Evolutionary conservation across 2,888 invertebrate species (phyloP).

Genomic region (Gymnoscelis rufifasciata): DNA sequence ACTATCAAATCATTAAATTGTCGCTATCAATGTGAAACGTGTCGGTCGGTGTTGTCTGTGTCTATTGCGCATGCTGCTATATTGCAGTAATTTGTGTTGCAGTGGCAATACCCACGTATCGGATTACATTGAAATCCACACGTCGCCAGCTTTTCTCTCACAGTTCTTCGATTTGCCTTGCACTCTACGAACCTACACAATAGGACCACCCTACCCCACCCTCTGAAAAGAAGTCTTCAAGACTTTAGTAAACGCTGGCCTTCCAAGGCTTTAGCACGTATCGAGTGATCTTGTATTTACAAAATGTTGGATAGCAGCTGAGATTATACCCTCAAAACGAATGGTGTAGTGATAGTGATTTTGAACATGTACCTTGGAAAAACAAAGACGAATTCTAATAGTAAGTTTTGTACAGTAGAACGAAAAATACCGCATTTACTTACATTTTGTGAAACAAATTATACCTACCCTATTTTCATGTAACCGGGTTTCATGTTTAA

Average conservation of each 20-base stretch:
- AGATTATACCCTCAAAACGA: conserved; percentile 1
- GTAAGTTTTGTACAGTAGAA: conserved; percentile 49
- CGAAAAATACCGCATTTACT: too few relatives aligned
- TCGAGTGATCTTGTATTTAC: not conserved
- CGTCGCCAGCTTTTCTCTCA: not conserved
- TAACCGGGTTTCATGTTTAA: too few relatives aligned
- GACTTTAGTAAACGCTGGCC: conserved; percentile 12
- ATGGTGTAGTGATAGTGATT: conserved; percentile 3
- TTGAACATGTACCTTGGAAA: conserved; percentile 56
- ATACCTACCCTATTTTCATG: too few relatives aligned
- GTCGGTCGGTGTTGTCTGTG: too few relatives aligned
- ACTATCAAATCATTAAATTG: too few relatives aligned
- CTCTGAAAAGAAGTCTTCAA: not conserved
- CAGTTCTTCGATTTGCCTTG: not conserved
- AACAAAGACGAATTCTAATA: conserved; percentile 50
- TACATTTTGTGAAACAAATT: too few relatives aligned
- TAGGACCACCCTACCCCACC: not conserved
- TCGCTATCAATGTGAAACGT: too few relatives aligned
- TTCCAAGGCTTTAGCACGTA: conserved; percentile 2
- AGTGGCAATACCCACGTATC: too few relatives aligned
- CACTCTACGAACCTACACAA: not conserved
- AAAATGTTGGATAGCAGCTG: conserved; percentile 15
- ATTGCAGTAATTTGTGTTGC: too few relatives aligned
- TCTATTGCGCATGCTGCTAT: too few relatives aligned
- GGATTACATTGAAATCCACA: too few relatives aligned